Base-by-base conservation (phyloP, 2,797 vertebrate genomes). In the Pangasius larnaudii region DNA sequence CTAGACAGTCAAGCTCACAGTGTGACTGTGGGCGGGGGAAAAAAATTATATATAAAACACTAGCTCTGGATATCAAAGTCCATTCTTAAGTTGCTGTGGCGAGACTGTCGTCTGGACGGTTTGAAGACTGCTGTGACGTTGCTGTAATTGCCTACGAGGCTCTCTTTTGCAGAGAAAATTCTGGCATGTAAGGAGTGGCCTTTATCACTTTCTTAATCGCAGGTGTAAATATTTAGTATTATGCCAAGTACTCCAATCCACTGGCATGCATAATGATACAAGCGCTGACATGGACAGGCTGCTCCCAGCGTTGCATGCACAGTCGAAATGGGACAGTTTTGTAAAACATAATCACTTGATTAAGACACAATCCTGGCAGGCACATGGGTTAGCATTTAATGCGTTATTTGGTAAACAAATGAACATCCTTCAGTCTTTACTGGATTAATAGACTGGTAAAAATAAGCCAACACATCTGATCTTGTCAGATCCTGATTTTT, bases 31-130 rank as follows among this genome's bases (percentile, higher is more conserved):
- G 53, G 59, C 56, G 8, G 83, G 27, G 51, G 27, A 39, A 59
- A 33, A 77, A 46, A 53, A 4, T 4, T 65, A 65, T 65, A 65
- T 18, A 72, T 56, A 84, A 84, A 69, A 75, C 49, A 36, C 75
- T 58, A 33, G 53, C 82, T 89, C 67, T 80, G 71, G 75, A 51
- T 89, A 49, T 82, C 65, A 22, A 72, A 71, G 49, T 36, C n/a
- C 72, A 72, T 85, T 91, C 84, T 65, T 49, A 87, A 33, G 67
- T 89, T 86, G 87, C 59, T 46, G 51, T 46, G 59, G 74, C 36
- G 63, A 85, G 75, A 89, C 85, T 75, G 87, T 85, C 88, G 80
- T 86, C 85, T 77, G 59, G 79, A 86, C 71, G 84, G 80, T 80
- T 88, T 56, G 8, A 75, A 88, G 78, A 65, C 71, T 46, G 74